A percentile compares a stretch with the other conserved stretches of the same genome.
Conservation (phyloP, 1,140 invertebrate species). For the Drosophila subobscura region DNA sequence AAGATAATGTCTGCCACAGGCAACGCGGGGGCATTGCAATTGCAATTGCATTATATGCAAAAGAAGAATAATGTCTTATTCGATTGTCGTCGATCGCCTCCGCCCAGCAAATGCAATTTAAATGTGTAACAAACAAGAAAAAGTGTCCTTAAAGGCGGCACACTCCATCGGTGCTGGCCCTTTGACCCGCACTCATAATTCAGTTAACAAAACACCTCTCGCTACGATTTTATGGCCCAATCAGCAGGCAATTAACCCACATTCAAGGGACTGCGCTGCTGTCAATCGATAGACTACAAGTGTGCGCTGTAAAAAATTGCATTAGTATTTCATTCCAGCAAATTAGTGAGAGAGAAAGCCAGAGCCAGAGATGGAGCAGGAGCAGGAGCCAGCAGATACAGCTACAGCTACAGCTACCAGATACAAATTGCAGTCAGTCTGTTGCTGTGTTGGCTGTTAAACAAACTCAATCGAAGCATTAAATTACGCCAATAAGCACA, state of each 20-base stretch:
- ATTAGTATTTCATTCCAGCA: conserved; percentile 66
- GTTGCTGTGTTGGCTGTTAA: conserved; percentile 57
- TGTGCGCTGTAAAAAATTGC: conserved; percentile 52
- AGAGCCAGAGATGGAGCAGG: not conserved
- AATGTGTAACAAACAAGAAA: conserved; percentile 46
- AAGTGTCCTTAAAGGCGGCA: conserved; percentile 26
- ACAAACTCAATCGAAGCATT: conserved; percentile 75
- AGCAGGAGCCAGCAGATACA: conserved; percentile 9
- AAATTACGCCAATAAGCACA: conserved; percentile 71
- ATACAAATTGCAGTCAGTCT: conserved; percentile 16
- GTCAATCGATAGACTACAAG: conserved; percentile 31
- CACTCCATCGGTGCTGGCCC: conserved; percentile 8
- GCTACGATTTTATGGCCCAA: conserved; percentile 12
- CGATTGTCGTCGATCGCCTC: conserved; percentile 36
- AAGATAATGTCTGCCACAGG: conserved; percentile 70
- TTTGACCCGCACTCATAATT: conserved; percentile 26
- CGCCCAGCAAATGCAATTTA: conserved; percentile 66
- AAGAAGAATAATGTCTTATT: conserved; percentile 68
- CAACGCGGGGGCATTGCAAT: conserved; percentile 9
- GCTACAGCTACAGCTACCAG: conserved; percentile 11
- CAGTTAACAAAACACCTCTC: conserved; percentile 20
- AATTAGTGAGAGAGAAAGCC: conserved; percentile 47
- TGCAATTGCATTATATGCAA: conserved; percentile 21
- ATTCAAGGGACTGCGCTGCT: conserved; percentile 17
- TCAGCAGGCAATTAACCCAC: conserved; percentile 64